phyloP scores from a whole-genome alignment of 2,888 invertebrate genomes.

The Matsumyia berberina region DNA sequence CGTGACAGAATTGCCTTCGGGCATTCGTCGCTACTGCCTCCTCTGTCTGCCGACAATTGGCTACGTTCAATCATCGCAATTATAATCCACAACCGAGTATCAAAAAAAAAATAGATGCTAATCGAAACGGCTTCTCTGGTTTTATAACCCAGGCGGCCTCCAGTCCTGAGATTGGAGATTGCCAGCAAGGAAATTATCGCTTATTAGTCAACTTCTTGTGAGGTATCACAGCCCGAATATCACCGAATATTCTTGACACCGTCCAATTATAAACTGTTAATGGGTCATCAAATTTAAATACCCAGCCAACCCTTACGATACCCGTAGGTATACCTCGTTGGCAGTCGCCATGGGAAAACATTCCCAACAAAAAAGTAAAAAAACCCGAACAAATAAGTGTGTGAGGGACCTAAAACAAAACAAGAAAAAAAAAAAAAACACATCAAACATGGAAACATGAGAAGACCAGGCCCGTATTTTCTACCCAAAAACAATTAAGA shows the following conservation, averaged over 20 bases:
- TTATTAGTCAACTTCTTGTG: conserved; percentile 54
- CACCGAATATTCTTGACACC: conserved; percentile 32
- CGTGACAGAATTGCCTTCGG: conserved; percentile 64
- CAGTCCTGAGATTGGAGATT: neutral
- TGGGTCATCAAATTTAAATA: conserved; percentile 67
- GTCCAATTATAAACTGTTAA: conserved; percentile 72
- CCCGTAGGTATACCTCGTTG: conserved; percentile 33
- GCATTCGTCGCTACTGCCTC: conserved; percentile 30
- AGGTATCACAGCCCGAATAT: conserved; percentile 47
- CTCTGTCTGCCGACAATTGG: conserved; percentile 28
- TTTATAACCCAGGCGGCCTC: no score
- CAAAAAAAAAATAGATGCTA: conserved; percentile 42
- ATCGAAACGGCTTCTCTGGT: conserved; percentile 4
- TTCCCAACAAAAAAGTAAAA: neutral
- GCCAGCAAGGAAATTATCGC: conserved; percentile 3
- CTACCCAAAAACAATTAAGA: conserved; percentile 54
- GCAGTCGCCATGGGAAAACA: conserved; percentile 36
- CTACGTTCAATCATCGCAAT: conserved; percentile 51
- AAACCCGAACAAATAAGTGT: conserved; percentile 37
- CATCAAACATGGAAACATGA: conserved; percentile 15
- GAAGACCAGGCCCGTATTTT: conserved; percentile 55
- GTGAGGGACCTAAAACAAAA: conserved; percentile 42
- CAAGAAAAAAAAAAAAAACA: conserved; percentile 46
- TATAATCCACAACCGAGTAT: conserved; percentile 13
- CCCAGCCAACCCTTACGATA: conserved; percentile 60